Evolutionary conservation across 92 coral and sea anemone species (phyloP), one percentile per base, ranked within the genome.

Genomic region (Micromussa lordhowensis): DNA sequence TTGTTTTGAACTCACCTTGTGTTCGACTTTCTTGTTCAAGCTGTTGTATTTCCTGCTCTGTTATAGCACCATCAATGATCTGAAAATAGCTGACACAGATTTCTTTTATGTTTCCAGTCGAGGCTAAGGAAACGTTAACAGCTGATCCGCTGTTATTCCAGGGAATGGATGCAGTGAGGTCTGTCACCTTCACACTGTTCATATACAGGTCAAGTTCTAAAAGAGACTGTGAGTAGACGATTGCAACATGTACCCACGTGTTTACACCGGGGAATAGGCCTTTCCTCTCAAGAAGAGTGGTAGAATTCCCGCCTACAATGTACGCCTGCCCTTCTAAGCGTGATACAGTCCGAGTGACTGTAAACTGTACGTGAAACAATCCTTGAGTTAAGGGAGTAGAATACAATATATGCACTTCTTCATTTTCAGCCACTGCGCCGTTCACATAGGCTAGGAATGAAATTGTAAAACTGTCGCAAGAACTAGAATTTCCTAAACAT

Each of bases 161-260:
- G 17, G 34, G 34, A 51, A 55, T 55, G 29, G 29, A 29, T 31
- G 70, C 31, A 17, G 19, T 30, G 9, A 29, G 68, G 34, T 59
- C 70, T 79, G 83, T 32, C 14, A 79, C 83, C 51, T 31, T 79
- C 3, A 30, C 30, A 19, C 83, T 79, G 83, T 79, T 55, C 31
- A 79, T 44, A 34, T 79, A 79, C 44, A 79, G 63, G 40, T 79
- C 34, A 54, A 79, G 38, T 15, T 79, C 10, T 30, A 31, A 29
- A 18, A 21, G 40, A 8, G 83, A 55, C 38, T 57, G 34, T 24
- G 70, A 54, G 71, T 54, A 79, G 17, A 55, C 69, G 28, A 79
- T 59, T 30, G 83, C 83, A 54, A 79, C 83, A 59, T 79, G 83
- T 12, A 79, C 83, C 83, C 83, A 79, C 58, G 4, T 55, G 70